A percentile compares a stretch with the other conserved stretches of the same genome.
Conservation (phyloP, 2,888 invertebrate species). For the Rhaphigaster nebulosa region DNA sequence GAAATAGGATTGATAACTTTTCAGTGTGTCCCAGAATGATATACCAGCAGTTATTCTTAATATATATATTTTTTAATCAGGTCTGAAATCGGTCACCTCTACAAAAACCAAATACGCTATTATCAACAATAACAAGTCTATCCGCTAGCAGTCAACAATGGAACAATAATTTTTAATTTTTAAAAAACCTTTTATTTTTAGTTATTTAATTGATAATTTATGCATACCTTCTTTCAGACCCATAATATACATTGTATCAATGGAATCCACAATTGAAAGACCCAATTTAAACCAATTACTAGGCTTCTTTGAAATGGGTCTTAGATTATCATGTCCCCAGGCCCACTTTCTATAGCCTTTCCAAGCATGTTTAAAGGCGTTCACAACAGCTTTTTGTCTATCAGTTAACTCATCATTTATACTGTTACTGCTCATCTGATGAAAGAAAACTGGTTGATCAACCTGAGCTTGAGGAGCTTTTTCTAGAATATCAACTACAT, state of each 20-base stretch:
- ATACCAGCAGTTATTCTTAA: no score
- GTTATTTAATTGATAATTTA: conserved; percentile 15
- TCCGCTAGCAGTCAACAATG: no score
- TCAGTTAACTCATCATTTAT: conserved; percentile 64
- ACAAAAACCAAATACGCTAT: no score
- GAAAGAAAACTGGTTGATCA: not conserved
- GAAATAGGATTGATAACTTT: no score
- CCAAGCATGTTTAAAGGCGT: conserved; percentile 95
- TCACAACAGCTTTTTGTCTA: conserved; percentile 87
- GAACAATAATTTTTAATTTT: not conserved
- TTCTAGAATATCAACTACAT: conserved; percentile 31
- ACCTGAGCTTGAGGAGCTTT: conserved; percentile 11
- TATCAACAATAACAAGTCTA: no score
- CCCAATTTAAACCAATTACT: conserved; percentile 97
- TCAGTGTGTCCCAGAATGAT: no score
- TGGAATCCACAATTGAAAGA: conserved; percentile 93
- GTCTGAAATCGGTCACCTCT: no score
- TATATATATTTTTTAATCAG: no score
- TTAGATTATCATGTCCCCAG: conserved; percentile 97
- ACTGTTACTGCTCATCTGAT: not conserved
- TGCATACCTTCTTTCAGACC: conserved; percentile 85
- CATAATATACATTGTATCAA: conserved; percentile 98
- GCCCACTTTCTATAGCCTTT: conserved; percentile 92
- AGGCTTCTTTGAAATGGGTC: conserved; percentile 86
- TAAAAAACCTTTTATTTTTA: not conserved